A percentile compares a stretch with the other conserved stretches of the same genome.
These are phyloP conservation scores for Steatornis caripensis DNA, from an alignment of 2,113 vertebrate genomes.

Conservation along the genomic window DNA sequence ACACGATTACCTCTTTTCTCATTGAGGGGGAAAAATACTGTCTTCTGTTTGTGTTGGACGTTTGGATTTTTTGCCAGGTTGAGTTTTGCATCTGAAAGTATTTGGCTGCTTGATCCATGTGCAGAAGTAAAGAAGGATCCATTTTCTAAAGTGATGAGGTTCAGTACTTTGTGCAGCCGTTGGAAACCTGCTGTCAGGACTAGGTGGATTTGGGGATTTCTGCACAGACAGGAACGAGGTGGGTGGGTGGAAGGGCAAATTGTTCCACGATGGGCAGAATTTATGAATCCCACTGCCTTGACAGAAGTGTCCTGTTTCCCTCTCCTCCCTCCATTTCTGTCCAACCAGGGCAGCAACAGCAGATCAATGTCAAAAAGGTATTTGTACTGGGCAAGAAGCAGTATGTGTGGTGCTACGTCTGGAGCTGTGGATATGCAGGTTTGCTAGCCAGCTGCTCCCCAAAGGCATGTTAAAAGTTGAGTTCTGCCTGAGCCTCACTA, in stretches of 20 bases:
- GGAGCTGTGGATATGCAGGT: not conserved
- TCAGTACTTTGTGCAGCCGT: not conserved
- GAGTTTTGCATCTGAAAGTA: not conserved
- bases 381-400: not conserved
- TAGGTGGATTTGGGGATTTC: not conserved
- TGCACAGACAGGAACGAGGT: not conserved
- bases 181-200: not conserved
- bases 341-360: not conserved
- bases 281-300: not conserved
- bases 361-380: not conserved
- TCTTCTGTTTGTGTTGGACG: not conserved
- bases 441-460: not conserved
- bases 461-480: not conserved
- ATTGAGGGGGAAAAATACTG: too few species aligned
- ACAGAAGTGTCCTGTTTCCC: not conserved
- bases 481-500: not conserved
- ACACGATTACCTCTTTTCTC: not conserved
- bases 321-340: not conserved
- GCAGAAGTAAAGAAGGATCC: not conserved
- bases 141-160: not conserved
- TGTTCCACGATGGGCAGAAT: not conserved
- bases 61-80: not conserved
- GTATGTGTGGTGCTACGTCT: not conserved
- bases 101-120: not conserved
- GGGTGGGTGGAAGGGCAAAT: not conserved